phyloP scores from a whole-genome alignment of 2,797 vertebrate genomes.

The Erpetoichthys calabaricus region DNA sequence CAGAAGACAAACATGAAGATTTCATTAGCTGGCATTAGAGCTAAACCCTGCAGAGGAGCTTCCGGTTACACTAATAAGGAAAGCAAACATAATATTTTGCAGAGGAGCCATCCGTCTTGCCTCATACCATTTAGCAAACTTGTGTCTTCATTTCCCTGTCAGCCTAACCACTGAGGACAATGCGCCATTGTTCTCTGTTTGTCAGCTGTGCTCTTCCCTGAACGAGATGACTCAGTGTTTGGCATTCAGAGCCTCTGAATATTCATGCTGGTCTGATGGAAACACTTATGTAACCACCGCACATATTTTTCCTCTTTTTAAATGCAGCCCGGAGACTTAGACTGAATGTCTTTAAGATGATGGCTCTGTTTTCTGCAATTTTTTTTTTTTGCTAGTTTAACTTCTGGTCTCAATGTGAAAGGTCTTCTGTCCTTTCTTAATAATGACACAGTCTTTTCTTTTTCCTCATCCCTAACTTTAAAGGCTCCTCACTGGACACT shows the following conservation, averaged over 20 bases:
- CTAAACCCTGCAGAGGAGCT: too few species aligned
- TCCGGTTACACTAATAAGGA: background rate
- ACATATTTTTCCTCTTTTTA: conserved; percentile 7
- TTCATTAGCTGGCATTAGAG: too few species aligned
- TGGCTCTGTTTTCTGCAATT: too few species aligned
- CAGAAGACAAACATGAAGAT: too few species aligned
- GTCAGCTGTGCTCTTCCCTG: conserved; percentile 41
- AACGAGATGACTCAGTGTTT: conserved; percentile 29
- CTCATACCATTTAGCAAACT: conserved; percentile 36
- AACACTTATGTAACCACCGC: conserved; percentile 25
- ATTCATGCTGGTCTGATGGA: conserved; percentile 25
- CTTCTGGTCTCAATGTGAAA: too few species aligned
- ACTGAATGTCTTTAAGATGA: too few species aligned
- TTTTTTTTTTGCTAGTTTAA: too few species aligned
- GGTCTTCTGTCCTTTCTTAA: too few species aligned
- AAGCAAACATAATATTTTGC: conserved; percentile 35
- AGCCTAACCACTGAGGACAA: conserved; percentile 22
- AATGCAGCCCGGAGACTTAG: background rate
- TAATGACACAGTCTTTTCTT: too few species aligned
- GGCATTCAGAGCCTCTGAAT: conserved; percentile 10
- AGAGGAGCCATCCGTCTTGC: conserved; percentile 30
- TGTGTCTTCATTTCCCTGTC: conserved; percentile 43
- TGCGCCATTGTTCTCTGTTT: conserved; percentile 26
- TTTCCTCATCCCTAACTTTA: too few species aligned
- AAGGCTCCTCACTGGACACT: too few species aligned